Conservation (phyloP, 2,888 invertebrate species). For the Sylvicola cinctus region DNA sequence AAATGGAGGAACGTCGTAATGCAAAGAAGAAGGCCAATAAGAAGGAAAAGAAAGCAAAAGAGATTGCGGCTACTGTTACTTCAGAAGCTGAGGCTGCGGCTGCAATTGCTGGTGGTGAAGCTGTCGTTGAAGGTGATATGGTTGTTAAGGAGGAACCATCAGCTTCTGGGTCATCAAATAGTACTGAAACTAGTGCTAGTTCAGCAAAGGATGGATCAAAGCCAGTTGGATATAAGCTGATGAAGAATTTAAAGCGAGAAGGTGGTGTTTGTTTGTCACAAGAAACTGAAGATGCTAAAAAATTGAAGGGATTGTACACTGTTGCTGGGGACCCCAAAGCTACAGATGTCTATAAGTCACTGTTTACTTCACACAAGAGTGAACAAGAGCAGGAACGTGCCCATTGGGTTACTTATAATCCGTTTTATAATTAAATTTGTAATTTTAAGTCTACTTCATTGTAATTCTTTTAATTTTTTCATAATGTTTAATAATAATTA, state of each 20-base stretch:
- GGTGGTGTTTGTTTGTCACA: slow-evolving; percentile 18
- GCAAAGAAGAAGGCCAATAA: slow-evolving; percentile 47
- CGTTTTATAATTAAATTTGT: slow-evolving; percentile 56
- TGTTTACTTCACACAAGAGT: slow-evolving; percentile 78
- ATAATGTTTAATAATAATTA: too few species aligned
- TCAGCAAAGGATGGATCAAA: not conserved
- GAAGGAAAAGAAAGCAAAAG: slow-evolving; percentile 26
- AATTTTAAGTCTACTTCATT: too few species aligned
- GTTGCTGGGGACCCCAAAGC: slow-evolving; percentile 80
- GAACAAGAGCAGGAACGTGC: slow-evolving; percentile 75
- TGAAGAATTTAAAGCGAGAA: slow-evolving; percentile 11
- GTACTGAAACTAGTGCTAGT: slow-evolving; percentile 4
- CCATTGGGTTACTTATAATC: slow-evolving; percentile 98
- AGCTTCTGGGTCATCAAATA: slow-evolving; percentile 3
- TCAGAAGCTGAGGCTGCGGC: slow-evolving; percentile 16
- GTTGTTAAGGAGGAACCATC: not conserved
- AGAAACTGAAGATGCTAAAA: slow-evolving; percentile 50
- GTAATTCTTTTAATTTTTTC: too few species aligned
- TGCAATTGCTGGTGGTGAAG: slow-evolving; percentile 1
- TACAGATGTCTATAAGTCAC: slow-evolving; percentile 79
- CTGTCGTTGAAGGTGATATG: not conserved
- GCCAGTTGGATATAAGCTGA: too few species aligned
- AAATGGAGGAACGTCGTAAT: slow-evolving; percentile 41
- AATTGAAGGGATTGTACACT: slow-evolving; percentile 60
- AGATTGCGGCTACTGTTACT: slow-evolving; percentile 13